Conservation (phyloP, 2,797 vertebrate genomes). For the Tinamus major region DNA sequence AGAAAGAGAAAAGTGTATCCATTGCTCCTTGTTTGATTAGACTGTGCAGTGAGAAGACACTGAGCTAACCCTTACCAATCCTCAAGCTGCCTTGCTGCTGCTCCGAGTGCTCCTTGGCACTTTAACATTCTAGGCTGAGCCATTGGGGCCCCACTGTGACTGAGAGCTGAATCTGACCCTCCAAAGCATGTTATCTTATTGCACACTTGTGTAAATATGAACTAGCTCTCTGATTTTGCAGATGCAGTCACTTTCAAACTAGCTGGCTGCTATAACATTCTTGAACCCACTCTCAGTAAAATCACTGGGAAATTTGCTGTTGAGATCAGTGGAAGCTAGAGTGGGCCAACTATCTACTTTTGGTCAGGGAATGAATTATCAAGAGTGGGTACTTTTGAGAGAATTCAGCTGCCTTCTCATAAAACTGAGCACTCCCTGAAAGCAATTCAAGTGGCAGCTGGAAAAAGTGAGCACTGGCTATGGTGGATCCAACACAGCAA, state of each 20-base stretch:
- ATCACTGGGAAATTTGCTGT: not conserved
- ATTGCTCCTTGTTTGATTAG: not conserved
- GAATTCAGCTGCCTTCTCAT: not conserved
- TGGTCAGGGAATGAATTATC: not conserved
- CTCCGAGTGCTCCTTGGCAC: not conserved
- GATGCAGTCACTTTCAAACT: not conserved
- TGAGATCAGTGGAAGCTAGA: not conserved
- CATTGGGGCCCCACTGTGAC: not conserved
- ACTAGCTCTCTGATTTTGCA: not conserved
- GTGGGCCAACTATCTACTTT: not conserved
- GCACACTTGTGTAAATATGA: not conserved
- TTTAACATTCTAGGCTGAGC: not conserved
- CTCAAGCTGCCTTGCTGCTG: not conserved
- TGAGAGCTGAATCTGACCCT: not conserved
- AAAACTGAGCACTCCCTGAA: not conserved
- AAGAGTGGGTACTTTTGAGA: not conserved
- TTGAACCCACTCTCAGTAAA: not conserved
- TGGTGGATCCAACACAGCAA: not conserved
- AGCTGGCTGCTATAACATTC: fast-evolving
- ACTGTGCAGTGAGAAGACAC: not conserved
- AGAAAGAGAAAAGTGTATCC: fast-evolving
- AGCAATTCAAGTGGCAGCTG: fast-evolving
- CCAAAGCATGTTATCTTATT: not conserved
- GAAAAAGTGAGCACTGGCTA: not conserved
- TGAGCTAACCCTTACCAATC: not conserved